phyloP scores from a whole-genome alignment of 2,113 vertebrate genomes.

The Tauraco erythrolophus region DNA sequence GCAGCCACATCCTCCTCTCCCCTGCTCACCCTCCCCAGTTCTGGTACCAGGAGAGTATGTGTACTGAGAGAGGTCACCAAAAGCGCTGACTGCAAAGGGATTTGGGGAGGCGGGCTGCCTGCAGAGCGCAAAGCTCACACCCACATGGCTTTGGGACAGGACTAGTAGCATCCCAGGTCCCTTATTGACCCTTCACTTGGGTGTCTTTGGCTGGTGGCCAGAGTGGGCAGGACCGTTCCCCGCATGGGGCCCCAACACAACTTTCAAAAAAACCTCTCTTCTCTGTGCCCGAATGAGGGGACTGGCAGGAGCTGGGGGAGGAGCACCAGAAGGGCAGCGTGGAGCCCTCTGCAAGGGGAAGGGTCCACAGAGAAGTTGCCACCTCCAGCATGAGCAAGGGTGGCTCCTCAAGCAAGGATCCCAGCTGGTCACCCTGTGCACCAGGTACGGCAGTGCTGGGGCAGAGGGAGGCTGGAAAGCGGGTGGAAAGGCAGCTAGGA shows the following conservation, averaged over 20 bases:
- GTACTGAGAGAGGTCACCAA: background rate
- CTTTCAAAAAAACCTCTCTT: conserved; percentile 27
- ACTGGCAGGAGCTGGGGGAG: background rate
- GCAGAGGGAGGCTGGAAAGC: background rate
- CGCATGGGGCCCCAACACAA: background rate
- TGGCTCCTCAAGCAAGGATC: background rate
- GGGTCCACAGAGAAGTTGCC: background rate
- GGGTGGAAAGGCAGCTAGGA: background rate
- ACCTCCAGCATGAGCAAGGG: background rate
- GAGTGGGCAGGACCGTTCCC: background rate
- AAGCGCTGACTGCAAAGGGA: background rate
- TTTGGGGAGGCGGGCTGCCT: background rate
- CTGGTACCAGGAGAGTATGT: background rate
- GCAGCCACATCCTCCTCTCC: background rate
- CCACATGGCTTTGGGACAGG: background rate
- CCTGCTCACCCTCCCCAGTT: background rate
- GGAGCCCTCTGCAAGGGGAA: background rate
- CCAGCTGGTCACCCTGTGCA: background rate
- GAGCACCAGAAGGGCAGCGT: background rate
- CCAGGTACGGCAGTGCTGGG: background rate
- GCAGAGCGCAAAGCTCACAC: background rate
- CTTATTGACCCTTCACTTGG: background rate
- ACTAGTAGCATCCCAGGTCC: background rate
- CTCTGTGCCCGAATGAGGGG: background rate
- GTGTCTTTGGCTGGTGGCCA: conserved; percentile 32